Conservation (phyloP, 2,113 vertebrate genomes). For the Charadrius vociferus region DNA sequence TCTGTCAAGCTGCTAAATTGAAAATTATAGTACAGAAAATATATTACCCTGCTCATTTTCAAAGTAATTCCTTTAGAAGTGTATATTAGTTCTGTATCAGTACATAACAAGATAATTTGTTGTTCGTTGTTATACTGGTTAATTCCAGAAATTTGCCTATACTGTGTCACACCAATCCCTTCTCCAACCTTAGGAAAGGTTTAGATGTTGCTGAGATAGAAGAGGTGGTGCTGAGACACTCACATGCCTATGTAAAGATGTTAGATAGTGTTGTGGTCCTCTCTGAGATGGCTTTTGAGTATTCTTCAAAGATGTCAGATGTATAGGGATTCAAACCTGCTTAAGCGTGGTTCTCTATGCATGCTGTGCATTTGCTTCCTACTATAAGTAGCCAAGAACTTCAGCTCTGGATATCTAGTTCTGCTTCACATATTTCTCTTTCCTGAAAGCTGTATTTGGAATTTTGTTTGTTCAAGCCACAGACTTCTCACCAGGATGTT, state of each 20-base stretch:
- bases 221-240: neutral
- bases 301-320: neutral
- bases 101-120: constrained; percentile 50
- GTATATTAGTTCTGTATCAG: constrained; percentile 12
- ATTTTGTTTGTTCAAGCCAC: neutral
- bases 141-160: constrained; percentile 24
- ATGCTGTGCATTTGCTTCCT: neutral
- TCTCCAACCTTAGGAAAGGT: neutral
- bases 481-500: neutral
- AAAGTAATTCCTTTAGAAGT: constrained; percentile 56
- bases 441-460: neutral
- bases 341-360: neutral
- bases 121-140: constrained; percentile 56
- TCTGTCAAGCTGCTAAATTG: neutral
- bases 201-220: neutral
- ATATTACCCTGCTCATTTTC: constrained; percentile 48
- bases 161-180: accelerated
- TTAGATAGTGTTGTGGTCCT: neutral
- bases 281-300: neutral
- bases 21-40: constrained; percentile 22
- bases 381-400: neutral
- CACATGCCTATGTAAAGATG: neutral
- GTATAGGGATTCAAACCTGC: neutral
- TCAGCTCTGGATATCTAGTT: neutral
- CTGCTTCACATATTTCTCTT: neutral